These are phyloP conservation scores for Conger conger DNA, from an alignment of 2,113 vertebrate species.

Conservation along the genomic window DNA sequence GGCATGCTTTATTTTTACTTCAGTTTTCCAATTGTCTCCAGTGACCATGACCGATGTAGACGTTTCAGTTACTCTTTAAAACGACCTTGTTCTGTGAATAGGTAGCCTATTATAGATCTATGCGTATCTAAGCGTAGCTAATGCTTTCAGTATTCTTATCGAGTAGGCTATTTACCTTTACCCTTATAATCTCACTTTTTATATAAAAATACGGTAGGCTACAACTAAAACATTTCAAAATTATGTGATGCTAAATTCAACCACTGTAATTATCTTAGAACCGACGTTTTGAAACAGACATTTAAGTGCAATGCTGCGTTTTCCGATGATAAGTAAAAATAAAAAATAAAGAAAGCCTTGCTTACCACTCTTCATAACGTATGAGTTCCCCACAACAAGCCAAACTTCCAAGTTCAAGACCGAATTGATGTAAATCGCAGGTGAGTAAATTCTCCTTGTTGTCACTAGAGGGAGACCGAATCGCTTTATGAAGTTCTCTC, in stretches of 20 bases:
- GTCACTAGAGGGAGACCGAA: constrained; percentile 50
- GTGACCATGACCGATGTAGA: not conserved
- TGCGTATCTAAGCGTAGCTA: no score
- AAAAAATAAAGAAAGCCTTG: not conserved
- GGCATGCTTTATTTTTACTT: not conserved
- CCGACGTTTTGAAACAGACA: not conserved
- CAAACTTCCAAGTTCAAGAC: not conserved
- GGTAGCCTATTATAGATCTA: no score
- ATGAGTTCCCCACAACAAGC: not conserved
- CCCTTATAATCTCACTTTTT: not conserved
- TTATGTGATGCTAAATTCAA: not conserved
- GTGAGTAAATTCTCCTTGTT: constrained; percentile 44
- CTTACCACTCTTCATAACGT: not conserved
- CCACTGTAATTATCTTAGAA: not conserved
- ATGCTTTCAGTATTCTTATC: no score
- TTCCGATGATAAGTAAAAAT: not conserved
- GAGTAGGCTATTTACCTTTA: not conserved
- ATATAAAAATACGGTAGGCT: not conserved
- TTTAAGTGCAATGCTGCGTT: not conserved
- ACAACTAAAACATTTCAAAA: not conserved
- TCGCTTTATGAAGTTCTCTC: constrained; percentile 40
- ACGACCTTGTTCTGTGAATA: not conserved
- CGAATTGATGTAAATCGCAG: constrained; percentile 16
- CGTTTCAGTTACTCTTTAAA: not conserved
- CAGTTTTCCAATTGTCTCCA: not conserved